Evolutionary conservation across 1,140 invertebrate species (phyloP).

Genomic region (Platorchestia sp.): DNA sequence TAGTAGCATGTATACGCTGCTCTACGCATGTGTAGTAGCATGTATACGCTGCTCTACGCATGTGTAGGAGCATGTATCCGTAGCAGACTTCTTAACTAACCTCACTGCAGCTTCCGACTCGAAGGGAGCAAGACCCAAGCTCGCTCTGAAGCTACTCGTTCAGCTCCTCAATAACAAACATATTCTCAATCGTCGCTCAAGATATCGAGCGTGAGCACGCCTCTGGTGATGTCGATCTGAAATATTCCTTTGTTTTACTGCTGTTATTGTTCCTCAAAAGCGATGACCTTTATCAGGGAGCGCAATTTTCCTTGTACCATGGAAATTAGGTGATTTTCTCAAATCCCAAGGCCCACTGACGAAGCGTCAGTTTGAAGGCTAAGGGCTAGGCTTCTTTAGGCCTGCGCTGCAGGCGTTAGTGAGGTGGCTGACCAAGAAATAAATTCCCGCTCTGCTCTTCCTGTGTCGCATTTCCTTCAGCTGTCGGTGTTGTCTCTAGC

Average conservation of each 20-base stretch:
- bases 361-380: background rate
- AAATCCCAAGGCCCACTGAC: background rate
- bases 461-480: background rate
- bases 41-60: too few relatives aligned
- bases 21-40: too few relatives aligned
- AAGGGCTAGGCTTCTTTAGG: background rate
- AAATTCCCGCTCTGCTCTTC: background rate
- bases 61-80: background rate
- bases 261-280: background rate
- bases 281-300: background rate
- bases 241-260: background rate
- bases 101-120: background rate
- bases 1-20: too few relatives aligned
- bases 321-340: background rate
- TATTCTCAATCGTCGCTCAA: background rate
- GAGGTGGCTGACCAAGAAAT: background rate
- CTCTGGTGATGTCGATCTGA: background rate
- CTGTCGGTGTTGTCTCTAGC: conserved; percentile 29
- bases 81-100: background rate
- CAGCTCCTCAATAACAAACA: background rate
- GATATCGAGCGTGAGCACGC: background rate
- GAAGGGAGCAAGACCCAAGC: too few relatives aligned
- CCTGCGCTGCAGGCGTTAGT: background rate
- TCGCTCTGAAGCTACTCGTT: background rate
- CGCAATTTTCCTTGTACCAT: background rate